Percentiles rank a stretch among this genome's conserved stretches.
Conservation (phyloP, 2,888 invertebrate genomes). For the Ornithoptera priamus region DNA sequence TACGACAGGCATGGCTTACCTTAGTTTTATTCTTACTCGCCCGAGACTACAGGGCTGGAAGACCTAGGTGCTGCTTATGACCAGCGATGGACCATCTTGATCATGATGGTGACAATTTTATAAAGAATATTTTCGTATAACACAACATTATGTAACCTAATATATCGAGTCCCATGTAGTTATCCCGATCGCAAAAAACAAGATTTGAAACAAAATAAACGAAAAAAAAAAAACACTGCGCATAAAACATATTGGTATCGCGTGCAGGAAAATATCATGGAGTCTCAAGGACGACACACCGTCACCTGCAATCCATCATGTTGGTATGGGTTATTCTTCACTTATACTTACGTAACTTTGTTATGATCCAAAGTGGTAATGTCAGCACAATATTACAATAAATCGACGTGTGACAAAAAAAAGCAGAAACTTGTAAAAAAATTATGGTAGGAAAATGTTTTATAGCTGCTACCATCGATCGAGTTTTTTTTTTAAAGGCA, state of each 20-base stretch:
- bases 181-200: slow-evolving; percentile 10
- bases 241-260: slow-evolving; percentile 20
- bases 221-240: slow-evolving; percentile 1
- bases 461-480: no score
- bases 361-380: neutral
- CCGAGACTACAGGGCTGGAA: no score
- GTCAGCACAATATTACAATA: neutral
- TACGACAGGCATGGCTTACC: no score
- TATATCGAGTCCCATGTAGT: slow-evolving; percentile 4
- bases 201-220: slow-evolving; percentile 11
- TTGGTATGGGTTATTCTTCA: slow-evolving; percentile 23
- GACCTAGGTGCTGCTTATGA: no score
- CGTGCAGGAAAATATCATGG: slow-evolving; percentile 22
- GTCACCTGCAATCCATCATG: slow-evolving; percentile 15
- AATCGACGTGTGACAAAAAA: no score
- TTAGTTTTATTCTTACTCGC: no score
- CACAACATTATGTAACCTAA: neutral
- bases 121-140: slow-evolving; percentile 22
- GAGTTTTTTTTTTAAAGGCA: no score
- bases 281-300: slow-evolving; percentile 23
- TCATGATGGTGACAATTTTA: neutral
- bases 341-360: neutral
- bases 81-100: no score
- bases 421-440: no score
- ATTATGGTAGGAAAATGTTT: no score